These are phyloP conservation scores for Phoxinus phoxinus DNA, from an alignment of 2,113 vertebrate species.

Conservation along the genomic window DNA sequence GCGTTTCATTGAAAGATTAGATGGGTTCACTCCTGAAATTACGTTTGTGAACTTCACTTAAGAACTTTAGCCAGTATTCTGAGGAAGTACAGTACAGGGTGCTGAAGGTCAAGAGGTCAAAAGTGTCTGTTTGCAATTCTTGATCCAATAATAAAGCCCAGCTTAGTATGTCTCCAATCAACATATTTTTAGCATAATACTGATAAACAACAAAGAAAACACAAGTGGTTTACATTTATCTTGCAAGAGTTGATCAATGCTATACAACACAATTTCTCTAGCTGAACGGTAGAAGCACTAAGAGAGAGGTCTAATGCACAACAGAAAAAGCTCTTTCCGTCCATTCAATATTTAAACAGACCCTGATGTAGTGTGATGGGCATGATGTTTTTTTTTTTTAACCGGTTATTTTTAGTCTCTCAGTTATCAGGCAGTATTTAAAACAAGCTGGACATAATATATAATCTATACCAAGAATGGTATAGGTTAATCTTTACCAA, in stretches of 20 bases:
- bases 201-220: not conserved
- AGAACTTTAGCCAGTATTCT: not conserved
- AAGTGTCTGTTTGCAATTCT: not conserved
- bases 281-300: not conserved
- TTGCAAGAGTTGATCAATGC: not conserved
- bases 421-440: not conserved
- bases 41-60: too few relatives aligned
- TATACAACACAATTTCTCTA: not conserved
- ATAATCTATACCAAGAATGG: not conserved
- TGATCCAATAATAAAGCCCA: not conserved
- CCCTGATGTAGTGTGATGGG: not conserved
- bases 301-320: not conserved
- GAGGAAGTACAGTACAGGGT: not conserved
- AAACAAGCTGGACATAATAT: not conserved
- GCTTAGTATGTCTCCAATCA: not conserved
- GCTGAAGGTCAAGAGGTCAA: not conserved
- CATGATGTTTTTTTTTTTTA: not conserved
- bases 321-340: constrained; percentile 3
- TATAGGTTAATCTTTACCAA: too few relatives aligned
- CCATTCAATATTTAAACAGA: constrained; percentile 1
- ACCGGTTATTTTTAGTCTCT: not conserved
- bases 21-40: too few relatives aligned
- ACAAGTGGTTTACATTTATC: not conserved
- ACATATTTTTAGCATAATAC: not conserved
- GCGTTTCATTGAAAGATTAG: too few relatives aligned